Evolutionary conservation across 2,888 invertebrate species (phyloP).

Genomic region (Hypsopygia costalis): DNA sequence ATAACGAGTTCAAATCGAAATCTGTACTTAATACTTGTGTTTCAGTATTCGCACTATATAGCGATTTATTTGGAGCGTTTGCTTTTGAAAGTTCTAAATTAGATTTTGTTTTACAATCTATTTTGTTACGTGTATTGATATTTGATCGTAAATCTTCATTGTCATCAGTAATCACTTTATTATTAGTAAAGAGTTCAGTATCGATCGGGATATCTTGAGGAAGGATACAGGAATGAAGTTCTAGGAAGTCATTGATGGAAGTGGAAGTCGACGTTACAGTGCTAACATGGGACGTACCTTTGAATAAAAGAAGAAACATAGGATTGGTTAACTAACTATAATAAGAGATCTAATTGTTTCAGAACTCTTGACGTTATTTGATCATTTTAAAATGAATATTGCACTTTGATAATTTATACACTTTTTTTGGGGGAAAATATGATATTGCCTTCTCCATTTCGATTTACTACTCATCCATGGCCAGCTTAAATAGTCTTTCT

Average conservation of each 20-base stretch:
- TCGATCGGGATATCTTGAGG: not conserved
- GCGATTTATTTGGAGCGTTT: conserved; percentile 25
- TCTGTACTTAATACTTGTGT: conserved; percentile 46
- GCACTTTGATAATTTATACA: too few relatives aligned
- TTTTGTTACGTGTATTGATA: too few relatives aligned
- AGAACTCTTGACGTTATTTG: too few relatives aligned
- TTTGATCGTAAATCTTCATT: not conserved
- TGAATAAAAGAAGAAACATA: conserved; percentile 8
- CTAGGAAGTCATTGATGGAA: conserved; percentile 20
- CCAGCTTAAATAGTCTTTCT: too few relatives aligned
- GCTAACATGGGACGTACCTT: conserved; percentile 34
- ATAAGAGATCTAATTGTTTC: too few relatives aligned
- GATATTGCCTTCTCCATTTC: too few relatives aligned
- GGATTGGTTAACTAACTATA: too few relatives aligned
- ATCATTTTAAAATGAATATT: too few relatives aligned
- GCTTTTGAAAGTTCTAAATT: not conserved
- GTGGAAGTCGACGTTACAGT: conserved; percentile 21
- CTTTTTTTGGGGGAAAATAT: too few relatives aligned
- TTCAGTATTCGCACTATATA: conserved; percentile 34
- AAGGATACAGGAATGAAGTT: conserved; percentile 4
- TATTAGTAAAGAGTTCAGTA: not conserved
- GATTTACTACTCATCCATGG: too few relatives aligned
- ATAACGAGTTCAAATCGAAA: conserved; percentile 34
- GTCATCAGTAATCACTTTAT: too few relatives aligned
- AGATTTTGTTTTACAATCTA: too few relatives aligned